These are phyloP conservation scores for Prenolepis imparis DNA, from an alignment of 2,888 invertebrate species.

Conservation along the genomic window DNA sequence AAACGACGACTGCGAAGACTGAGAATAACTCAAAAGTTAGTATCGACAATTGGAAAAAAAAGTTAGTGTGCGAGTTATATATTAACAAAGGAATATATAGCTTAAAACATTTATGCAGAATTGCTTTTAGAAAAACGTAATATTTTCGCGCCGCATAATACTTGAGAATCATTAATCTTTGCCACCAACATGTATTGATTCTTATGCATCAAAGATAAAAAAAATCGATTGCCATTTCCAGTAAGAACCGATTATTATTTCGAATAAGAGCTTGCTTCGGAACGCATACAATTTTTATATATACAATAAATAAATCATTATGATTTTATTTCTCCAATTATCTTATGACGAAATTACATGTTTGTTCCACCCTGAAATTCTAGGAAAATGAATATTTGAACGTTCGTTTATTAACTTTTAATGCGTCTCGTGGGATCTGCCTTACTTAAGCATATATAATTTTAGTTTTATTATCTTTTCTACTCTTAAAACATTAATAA, in stretches of 20 bases:
- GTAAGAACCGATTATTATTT: not conserved
- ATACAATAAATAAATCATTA: not conserved
- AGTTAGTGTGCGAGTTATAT: not conserved
- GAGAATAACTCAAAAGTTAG: not conserved
- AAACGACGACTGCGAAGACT: constrained; percentile 1
- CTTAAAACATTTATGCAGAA: constrained; percentile 18
- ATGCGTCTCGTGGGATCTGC: not conserved
- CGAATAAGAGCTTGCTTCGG: not conserved
- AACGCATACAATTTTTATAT: not conserved
- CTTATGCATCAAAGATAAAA: not conserved
- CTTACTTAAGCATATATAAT: not conserved
- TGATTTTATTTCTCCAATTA: not conserved
- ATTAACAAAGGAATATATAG: constrained; percentile 3
- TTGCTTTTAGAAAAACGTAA: constrained; percentile 1
- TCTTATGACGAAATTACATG: not conserved
- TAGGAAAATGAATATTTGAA: not conserved
- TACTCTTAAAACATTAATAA: not conserved
- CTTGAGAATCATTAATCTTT: constrained; percentile 37
- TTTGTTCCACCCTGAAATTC: not conserved
- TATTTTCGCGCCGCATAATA: not conserved
- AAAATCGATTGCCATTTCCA: not conserved
- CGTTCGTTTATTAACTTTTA: not conserved
- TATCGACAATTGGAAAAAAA: not conserved
- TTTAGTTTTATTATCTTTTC: not conserved
- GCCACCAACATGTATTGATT: not conserved